A percentile compares a stretch with the other conserved stretches of the same genome.
These are phyloP conservation scores for Gasterosteus nipponicus DNA, from an alignment of 2,113 vertebrate species.

Conservation along the genomic window DNA sequence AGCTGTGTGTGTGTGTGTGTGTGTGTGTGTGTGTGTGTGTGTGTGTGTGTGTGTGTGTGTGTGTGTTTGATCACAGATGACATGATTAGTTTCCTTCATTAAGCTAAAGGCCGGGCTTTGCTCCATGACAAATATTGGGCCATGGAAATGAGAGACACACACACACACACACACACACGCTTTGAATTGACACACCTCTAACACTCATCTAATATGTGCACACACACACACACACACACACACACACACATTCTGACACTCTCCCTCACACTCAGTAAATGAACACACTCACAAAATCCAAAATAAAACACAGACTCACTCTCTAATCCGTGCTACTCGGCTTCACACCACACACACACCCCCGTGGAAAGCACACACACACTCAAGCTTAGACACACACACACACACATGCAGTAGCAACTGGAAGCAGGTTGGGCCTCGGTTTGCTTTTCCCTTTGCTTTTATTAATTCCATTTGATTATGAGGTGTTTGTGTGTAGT, in stretches of 20 bases:
- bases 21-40: slow-evolving; percentile 26
- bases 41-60: slow-evolving; percentile 12
- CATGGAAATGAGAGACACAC: slow-evolving; percentile 74
- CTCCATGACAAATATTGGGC: slow-evolving; percentile 79
- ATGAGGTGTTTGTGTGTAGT: slow-evolving; percentile 32
- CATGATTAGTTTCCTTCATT: slow-evolving; percentile 78
- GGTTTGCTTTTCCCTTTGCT: slow-evolving; percentile 51
- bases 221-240: slow-evolving; percentile 27
- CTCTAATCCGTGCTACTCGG: neutral
- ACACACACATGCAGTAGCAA: slow-evolving; percentile 45
- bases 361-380: slow-evolving; percentile 29
- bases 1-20: slow-evolving; percentile 10
- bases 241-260: slow-evolving; percentile 37
- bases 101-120: slow-evolving; percentile 70
- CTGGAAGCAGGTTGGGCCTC: slow-evolving; percentile 51
- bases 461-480: slow-evolving; percentile 72
- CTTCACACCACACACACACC: slow-evolving; percentile 31
- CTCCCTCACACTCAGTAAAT: slow-evolving; percentile 53
- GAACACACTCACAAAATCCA: slow-evolving; percentile 11
- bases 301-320: slow-evolving; percentile 13
- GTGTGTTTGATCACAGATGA: slow-evolving; percentile 61
- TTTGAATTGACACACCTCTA: slow-evolving; percentile 43
- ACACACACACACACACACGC: slow-evolving; percentile 31
- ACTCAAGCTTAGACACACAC: neutral
- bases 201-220: slow-evolving; percentile 51